Evolutionary conservation across 1,140 invertebrate species (phyloP).

Genomic region (Atopsyche davidsoni): DNA sequence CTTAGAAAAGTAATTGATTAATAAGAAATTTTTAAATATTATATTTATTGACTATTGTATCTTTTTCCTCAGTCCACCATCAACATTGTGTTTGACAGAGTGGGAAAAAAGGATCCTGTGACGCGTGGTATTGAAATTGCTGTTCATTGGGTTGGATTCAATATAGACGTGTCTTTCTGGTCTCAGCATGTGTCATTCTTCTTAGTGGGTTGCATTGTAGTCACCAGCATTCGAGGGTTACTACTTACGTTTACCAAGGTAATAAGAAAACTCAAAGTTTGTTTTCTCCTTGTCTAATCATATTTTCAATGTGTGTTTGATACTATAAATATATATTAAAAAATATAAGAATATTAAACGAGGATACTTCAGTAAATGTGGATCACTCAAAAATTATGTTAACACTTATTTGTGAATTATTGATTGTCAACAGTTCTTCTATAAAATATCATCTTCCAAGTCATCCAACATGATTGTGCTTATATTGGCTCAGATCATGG

Average conservation of each 20-base stretch:
- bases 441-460: constrained; percentile 98
- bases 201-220: constrained; percentile 94
- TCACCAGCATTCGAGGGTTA: constrained; percentile 95
- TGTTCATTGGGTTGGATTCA: constrained; percentile 93
- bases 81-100: constrained; percentile 98
- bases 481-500: constrained; percentile 97
- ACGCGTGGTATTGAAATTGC: constrained; percentile 95
- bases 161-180: constrained; percentile 98
- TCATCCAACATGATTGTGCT: constrained; percentile 98
- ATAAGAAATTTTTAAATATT: too few relatives aligned
- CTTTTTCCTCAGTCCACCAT: constrained; percentile 73
- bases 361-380: constrained; percentile 4
- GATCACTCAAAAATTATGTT: not conserved
- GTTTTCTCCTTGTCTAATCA: too few relatives aligned
- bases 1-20: too few relatives aligned
- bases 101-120: constrained; percentile 97
- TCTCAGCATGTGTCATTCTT: constrained; percentile 98
- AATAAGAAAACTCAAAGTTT: too few relatives aligned
- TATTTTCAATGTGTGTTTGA: too few relatives aligned
- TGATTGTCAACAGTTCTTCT: constrained; percentile 85
- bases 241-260: constrained; percentile 97
- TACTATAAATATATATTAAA: too few relatives aligned
- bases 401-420: not conserved
- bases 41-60: constrained; percentile 11
- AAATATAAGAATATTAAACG: too few relatives aligned